These are phyloP conservation scores for Callaeas wilsoni DNA, from an alignment of 2,113 vertebrate genomes.

Conservation along the genomic window DNA sequence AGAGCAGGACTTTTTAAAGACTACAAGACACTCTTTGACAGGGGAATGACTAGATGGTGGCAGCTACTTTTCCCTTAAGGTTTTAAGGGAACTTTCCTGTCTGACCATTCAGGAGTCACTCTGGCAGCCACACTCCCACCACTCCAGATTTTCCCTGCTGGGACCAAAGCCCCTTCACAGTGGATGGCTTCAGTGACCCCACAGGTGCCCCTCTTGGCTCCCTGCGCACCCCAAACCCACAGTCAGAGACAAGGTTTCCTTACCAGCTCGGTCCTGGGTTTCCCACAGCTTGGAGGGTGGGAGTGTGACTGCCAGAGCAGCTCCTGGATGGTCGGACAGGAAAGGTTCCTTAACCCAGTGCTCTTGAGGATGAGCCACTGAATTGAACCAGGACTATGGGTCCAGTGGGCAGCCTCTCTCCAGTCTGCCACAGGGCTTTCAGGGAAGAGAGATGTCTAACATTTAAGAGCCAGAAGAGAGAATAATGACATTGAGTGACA, in stretches of 20 bases:
- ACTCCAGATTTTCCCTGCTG: neutral
- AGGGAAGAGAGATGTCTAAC: neutral
- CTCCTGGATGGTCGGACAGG: neutral
- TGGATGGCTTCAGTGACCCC: neutral
- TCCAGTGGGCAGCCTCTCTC: slow-evolving; percentile 1
- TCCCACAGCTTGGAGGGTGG: neutral
- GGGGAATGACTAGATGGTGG: neutral
- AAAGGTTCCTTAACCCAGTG: neutral
- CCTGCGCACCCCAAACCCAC: neutral
- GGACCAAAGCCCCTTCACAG: neutral
- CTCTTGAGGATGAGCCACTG: neutral
- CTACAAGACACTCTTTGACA: neutral
- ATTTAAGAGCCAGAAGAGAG: neutral
- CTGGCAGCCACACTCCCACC: neutral
- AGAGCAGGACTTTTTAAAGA: neutral
- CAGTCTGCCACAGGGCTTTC: neutral
- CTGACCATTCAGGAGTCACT: neutral
- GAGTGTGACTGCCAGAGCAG: neutral
- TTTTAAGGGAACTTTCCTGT: neutral
- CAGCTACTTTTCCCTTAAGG: neutral
- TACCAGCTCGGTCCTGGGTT: neutral
- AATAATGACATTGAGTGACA: neutral
- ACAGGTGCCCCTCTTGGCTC: neutral
- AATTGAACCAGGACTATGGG: neutral
- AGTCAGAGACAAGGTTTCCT: neutral